Evolutionary conservation across 2,888 invertebrate genomes (phyloP).

Genomic region (Zygaena filipendulae): DNA sequence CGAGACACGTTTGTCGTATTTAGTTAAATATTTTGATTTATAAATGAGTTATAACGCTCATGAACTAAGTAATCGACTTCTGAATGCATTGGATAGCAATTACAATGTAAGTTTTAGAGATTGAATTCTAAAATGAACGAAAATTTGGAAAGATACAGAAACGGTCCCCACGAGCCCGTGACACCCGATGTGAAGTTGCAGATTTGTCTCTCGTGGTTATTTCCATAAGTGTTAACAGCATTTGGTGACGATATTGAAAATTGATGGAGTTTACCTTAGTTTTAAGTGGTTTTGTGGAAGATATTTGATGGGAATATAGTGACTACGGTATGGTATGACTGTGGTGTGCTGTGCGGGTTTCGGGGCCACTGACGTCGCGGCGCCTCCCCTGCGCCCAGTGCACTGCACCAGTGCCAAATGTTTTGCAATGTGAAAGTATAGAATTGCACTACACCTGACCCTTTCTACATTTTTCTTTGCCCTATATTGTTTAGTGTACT

Average conservation of each 20-base stretch:
- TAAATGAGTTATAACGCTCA: constrained; percentile 86
- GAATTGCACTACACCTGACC: constrained; percentile 65
- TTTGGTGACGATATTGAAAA: too few species aligned
- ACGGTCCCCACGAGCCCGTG: constrained; percentile 63
- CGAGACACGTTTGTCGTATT: constrained; percentile 71
- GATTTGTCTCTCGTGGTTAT: constrained; percentile 36
- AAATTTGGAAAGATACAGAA: constrained; percentile 58
- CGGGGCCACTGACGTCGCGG: constrained; percentile 64
- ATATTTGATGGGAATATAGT: constrained; percentile 36
- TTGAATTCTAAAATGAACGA: too few species aligned
- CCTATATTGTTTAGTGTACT: too few species aligned
- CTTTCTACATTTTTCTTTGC: too few species aligned
- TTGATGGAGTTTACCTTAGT: too few species aligned
- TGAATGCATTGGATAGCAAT: constrained; percentile 95
- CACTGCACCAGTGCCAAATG: constrained; percentile 63
- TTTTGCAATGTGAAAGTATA: constrained; percentile 68
- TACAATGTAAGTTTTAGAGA: constrained; percentile 91
- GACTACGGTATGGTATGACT: too few species aligned
- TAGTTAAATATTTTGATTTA: constrained; percentile 71
- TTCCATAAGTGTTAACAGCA: too few species aligned
- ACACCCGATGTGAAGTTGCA: constrained; percentile 61
- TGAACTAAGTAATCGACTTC: constrained; percentile 96
- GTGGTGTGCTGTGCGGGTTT: constrained; percentile 49
- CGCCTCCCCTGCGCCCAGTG: constrained; percentile 47
- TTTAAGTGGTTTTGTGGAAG: constrained; percentile 33